Evolutionary conservation across 2,113 vertebrate species (phyloP).

Genomic region (Sturnira hondurensis): DNA sequence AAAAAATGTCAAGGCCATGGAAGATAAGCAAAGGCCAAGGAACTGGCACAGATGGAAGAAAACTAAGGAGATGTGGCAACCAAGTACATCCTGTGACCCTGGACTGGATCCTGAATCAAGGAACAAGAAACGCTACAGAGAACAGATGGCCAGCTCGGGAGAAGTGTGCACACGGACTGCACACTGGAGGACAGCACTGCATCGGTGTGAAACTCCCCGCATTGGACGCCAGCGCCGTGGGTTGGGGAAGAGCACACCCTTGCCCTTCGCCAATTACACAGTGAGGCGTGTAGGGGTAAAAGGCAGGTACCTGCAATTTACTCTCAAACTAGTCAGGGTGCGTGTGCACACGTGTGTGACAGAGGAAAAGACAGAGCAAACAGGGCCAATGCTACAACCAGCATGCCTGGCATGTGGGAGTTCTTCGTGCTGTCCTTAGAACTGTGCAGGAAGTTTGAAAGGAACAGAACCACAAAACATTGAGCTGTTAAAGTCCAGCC

Average conservation of each 20-base stretch:
- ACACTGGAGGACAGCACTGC: background rate
- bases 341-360: rapidly evolving
- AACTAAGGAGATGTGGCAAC: background rate
- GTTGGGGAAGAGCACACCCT: background rate
- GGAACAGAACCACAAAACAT: background rate
- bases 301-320: background rate
- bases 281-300: background rate
- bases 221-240: background rate
- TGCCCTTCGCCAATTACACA: background rate
- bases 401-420: background rate
- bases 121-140: background rate
- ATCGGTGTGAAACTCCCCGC: background rate
- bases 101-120: background rate
- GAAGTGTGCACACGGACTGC: background rate
- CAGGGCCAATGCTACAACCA: background rate
- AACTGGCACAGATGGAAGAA: background rate
- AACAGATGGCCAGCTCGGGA: background rate
- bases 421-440: background rate
- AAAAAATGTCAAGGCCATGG: background rate
- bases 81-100: background rate
- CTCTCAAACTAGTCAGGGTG: background rate
- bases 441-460: background rate
- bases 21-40: background rate
- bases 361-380: background rate
- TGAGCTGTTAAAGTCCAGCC: background rate